phyloP scores from a whole-genome alignment of 2,113 vertebrate genomes.

The Sphyrna mokarran region DNA sequence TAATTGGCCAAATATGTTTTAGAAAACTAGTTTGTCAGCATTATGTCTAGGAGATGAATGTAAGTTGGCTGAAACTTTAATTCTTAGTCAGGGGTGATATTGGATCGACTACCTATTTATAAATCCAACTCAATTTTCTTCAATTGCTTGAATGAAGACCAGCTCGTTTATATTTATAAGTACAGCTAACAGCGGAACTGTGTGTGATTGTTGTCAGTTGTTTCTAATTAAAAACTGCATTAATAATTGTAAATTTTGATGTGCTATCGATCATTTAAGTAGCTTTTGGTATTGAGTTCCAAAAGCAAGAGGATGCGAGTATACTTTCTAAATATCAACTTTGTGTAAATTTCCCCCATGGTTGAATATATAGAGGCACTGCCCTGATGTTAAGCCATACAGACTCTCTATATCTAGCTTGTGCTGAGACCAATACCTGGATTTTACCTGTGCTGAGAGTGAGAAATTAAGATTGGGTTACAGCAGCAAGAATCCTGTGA shows the following conservation, averaged over 20 bases:
- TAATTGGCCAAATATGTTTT: not conserved
- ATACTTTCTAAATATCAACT: not conserved
- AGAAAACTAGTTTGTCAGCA: conserved; percentile 43
- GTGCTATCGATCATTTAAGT: not conserved
- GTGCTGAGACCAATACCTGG: not conserved
- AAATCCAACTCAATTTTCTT: not conserved
- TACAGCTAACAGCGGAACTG: not conserved
- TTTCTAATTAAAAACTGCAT: not conserved
- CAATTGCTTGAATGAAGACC: not conserved
- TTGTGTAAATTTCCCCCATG: not conserved
- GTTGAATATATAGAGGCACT: not conserved
- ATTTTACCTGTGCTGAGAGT: not conserved
- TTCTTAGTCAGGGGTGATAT: not conserved
- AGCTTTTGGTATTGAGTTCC: not conserved
- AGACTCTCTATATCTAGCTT: not conserved
- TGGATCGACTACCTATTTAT: not conserved
- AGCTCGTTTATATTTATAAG: not conserved
- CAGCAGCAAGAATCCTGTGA: not conserved
- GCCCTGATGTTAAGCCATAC: not conserved
- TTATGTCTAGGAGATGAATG: not conserved
- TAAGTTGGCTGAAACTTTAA: not conserved
- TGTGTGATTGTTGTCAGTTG: not conserved
- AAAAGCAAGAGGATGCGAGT: not conserved
- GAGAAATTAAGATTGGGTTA: not conserved
- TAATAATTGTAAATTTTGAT: not conserved